Evolutionary conservation across 2,888 invertebrate species (phyloP), one percentile per base, ranked within the genome.

Genomic region (Lithodes maja): DNA sequence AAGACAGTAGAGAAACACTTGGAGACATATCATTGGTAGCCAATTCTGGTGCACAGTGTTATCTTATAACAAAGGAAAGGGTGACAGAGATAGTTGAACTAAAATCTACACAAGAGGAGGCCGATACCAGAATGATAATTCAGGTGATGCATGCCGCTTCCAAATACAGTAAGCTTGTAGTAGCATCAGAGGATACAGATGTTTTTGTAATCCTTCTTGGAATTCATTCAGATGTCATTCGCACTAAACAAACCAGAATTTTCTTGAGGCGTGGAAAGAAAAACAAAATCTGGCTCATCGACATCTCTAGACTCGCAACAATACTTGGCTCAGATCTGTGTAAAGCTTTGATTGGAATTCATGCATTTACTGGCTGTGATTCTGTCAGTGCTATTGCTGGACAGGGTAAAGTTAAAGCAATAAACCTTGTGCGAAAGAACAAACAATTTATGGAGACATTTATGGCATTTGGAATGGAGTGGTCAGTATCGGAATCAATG

Each of bases 351-450:
- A 49, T 78, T 17, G 79, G 49, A 78, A 50, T 78, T 78, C 50
- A 50, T 17, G 52, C 79, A 15, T 78, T 78, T 61, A 61, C 61
- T 61, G 61, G 61, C 7, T 61, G 61, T 61, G 61, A 61, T 61
- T 61, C 61, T 61, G 79, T 33, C 52, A 78, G 79, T 78, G 79
- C 52, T 33, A 15, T 78, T 78, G 79, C 50, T 50, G 52, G 79
- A 49, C 79, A 78, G 79, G 79, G 52, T 49, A 78, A 49, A 49
- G 33, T 78, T 78, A 78, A 17, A 78, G 79, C 79, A n/a, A 15
- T 78, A 78, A 78, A 78, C 79, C 79, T 78, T 78, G 79, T 78
- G 79, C 33, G 79, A 78, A 78, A 78, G 49, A 49, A 78, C 7
- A 49, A 78, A 78, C 79, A 2, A 78, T 78, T 78, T 78, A 50